Percentiles rank a stretch among this genome's conserved stretches.
Evolutionary conservation across 2,888 invertebrate species (phyloP).

Genomic region (Leptogaster cylindrica): DNA sequence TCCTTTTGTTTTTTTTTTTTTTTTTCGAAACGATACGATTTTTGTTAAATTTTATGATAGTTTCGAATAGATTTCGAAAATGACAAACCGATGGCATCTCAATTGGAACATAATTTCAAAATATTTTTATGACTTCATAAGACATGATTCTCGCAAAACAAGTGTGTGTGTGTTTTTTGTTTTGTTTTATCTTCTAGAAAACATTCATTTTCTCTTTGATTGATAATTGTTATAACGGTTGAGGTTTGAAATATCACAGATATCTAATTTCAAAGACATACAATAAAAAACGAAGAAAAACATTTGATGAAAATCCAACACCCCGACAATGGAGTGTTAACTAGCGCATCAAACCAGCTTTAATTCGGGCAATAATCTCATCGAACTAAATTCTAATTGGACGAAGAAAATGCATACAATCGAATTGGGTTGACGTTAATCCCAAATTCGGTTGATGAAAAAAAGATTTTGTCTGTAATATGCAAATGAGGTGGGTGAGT

Average conservation of each 20-base stretch:
- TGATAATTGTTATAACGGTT: too few species aligned
- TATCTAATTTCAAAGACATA: slow-evolving; percentile 18
- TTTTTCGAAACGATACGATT: too few species aligned
- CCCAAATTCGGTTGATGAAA: slow-evolving; percentile 37
- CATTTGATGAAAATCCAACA: slow-evolving; percentile 1
- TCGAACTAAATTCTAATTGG: slow-evolving; percentile 22
- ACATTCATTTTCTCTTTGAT: too few species aligned
- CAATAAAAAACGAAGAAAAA: slow-evolving; percentile 5
- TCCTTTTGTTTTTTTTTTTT: too few species aligned
- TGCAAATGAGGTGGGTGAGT: slow-evolving; percentile 41
- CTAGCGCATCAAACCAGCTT: slow-evolving; percentile 38
- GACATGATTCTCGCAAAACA: slow-evolving; percentile 12
- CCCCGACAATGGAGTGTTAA: slow-evolving; percentile 35
- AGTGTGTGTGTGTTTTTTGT: neutral
- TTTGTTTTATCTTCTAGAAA: too few species aligned
- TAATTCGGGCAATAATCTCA: slow-evolving; percentile 25
- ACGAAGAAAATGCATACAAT: slow-evolving; percentile 26
- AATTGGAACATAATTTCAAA: slow-evolving; percentile 16
- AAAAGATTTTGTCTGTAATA: slow-evolving; percentile 34
- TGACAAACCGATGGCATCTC: slow-evolving; percentile 13
- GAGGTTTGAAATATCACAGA: neutral
- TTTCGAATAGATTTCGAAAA: too few species aligned
- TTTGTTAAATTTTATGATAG: too few species aligned
- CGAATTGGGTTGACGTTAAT: slow-evolving; percentile 34
- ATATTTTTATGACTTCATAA: slow-evolving; percentile 32